Base-by-base conservation (phyloP, 2,888 invertebrate species). In the Tiphia femorata region DNA sequence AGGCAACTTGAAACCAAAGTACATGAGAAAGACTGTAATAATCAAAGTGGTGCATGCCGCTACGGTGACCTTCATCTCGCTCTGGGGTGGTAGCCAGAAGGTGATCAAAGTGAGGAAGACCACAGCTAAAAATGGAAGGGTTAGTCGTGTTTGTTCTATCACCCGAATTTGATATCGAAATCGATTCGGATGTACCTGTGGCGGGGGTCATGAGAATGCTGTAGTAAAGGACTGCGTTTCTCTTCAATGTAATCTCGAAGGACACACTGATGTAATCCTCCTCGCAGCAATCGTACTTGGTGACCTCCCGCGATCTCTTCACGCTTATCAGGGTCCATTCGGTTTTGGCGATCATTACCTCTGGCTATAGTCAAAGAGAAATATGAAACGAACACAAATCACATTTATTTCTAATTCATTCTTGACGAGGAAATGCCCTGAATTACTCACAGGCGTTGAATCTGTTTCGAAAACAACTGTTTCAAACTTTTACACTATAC, bases 81-180 rank as follows among this genome's bases (percentile, higher is more conserved):
- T 87, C 67, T 88, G 87, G 0, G 90, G 89, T 0, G 91, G 90
- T 41, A 91, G 72, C 88, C 89, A 89, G 77, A 91, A 91, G 1
- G 85, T 85, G 12, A 87, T 80, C 38, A 91, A 80, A 0, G 88
- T 88, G 72, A 91, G 73, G 12, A 89, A 75, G 2, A 90, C 86
- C 49, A 91, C 86, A 49, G 88, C 90, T 85, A 82, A 66, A 80
- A 79, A 12, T 57, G 23, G 4, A 41, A 41, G 10, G 19, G 3
- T 19, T 16, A 12, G 17, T 19, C n/a, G 19, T 38, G 20, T 4
- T n/a, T 38, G 7, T 23, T 16, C 3, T 7, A 20, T n/a, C 25
- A 12, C 14, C 4, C 25, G 21, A 3, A 23, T 3, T 5, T 20
- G 8, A 8, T 20, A 40, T 17, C 2, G 17, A 17, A 4, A 14